Base-by-base conservation (phyloP, 2,888 invertebrate species). In the Isoperla grammatica region DNA sequence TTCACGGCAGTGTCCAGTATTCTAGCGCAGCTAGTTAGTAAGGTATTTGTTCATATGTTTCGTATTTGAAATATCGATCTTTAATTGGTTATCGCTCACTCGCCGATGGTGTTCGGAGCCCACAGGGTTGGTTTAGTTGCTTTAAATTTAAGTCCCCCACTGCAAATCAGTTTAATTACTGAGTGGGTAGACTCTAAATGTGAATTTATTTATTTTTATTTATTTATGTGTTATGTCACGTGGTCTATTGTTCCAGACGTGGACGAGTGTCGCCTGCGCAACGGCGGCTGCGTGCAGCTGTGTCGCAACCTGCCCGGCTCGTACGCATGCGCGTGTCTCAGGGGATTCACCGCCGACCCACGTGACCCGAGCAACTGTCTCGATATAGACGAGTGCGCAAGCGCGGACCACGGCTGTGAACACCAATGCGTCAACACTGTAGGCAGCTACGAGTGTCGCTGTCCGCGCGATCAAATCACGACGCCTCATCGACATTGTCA, bases 261-360 rank as follows among this genome's bases (percentile, higher is more conserved):
- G 57, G 75, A 83, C 68, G 83, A 82, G 67, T 83, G 83, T 66
- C 67, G 70, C 56, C 71, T 74, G 45, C 75, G 76, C 46, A 79
- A 76, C 65, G 79, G 80, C 5, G 79, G 77, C 39, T 84, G 84
- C 66, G 73, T 78, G 55, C 75, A 78, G 64, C 72, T 74, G 43
- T 84, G 84, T 69, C 73, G 72, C 60, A 84, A 84, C 69, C 72
- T 75, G 42, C 76, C 75, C 0, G 83, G 84, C 39, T 75, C 79
- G 12, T 81, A 76, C 66, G 73, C 75, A 42, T 84, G 84, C 66
- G 71, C 73, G 37, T 84, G 84, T 64, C 73, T 73, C 13, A 65
- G 69, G 37, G 83, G 83, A 6, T 76, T 77, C 55, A 19, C 8
- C 39, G 39, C 53, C 17, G 53, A 53, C 39, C 39, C 53, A 5